These are phyloP conservation scores for Hemiprocne comata DNA, from an alignment of 2,113 vertebrate species.

Conservation along the genomic window DNA sequence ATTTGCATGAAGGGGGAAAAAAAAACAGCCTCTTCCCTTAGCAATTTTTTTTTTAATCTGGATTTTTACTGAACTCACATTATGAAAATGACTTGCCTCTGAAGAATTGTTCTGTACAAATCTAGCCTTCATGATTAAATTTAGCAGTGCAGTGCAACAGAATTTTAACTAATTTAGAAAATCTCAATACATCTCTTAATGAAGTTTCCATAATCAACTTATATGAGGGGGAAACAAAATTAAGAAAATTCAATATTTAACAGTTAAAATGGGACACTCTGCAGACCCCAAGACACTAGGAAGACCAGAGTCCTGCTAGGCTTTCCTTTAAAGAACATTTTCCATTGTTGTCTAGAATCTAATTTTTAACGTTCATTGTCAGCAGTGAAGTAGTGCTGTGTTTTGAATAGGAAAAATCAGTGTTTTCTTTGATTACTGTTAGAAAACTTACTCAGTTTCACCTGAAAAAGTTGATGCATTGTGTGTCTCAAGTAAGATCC, in stretches of 20 bases:
- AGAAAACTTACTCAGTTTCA: not conserved
- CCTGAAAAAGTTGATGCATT: not conserved
- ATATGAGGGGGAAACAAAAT: not conserved
- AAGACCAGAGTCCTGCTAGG: not conserved
- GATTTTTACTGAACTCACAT: not conserved
- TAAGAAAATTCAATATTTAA: slow-evolving; percentile 11
- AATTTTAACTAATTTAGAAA: slow-evolving; percentile 44
- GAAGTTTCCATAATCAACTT: slow-evolving; percentile 35
- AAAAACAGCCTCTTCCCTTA: not conserved
- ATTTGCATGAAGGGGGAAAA: not conserved
- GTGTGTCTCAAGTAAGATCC: not conserved
- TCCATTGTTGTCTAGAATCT: not conserved
- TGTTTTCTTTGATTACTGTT: not conserved
- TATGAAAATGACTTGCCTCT: slow-evolving; percentile 26
- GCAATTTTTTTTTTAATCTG: not conserved
- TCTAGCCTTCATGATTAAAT: slow-evolving; percentile 43
- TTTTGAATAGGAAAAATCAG: not conserved
- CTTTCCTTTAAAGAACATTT: not conserved
- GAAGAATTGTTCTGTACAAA: slow-evolving; percentile 31
- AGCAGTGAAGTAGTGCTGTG: not conserved
- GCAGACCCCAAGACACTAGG: not conserved
- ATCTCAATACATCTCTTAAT: slow-evolving; percentile 32
- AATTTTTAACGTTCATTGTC: not conserved
- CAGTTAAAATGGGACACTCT: not conserved
- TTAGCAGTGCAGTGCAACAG: slow-evolving; percentile 10